These are phyloP conservation scores for Apocrypta bakeri DNA, from an alignment of 1,140 invertebrate genomes.

Conservation along the genomic window DNA sequence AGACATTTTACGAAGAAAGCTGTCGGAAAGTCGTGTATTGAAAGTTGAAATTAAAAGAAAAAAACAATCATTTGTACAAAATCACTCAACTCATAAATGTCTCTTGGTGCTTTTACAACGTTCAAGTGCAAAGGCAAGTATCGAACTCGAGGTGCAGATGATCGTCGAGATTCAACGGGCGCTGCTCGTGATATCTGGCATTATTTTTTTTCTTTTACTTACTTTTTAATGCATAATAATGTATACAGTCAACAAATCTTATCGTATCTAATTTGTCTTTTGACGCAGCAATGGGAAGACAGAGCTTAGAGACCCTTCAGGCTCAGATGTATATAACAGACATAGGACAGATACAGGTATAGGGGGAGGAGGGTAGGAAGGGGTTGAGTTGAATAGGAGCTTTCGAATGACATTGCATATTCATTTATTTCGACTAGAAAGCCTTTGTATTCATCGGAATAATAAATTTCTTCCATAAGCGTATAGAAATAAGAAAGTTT, in stretches of 20 bases:
- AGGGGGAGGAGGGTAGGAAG: not conserved
- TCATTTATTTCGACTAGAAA: slow-evolving; percentile 36
- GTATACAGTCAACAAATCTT: slow-evolving; percentile 73
- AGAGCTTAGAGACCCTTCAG: slow-evolving; percentile 71
- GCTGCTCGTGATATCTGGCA: slow-evolving; percentile 28
- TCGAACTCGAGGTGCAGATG: slow-evolving; percentile 45
- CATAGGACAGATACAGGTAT: slow-evolving; percentile 36
- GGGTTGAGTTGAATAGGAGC: too few species aligned
- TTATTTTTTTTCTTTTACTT: slow-evolving; percentile 32
- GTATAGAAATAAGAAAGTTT: not conserved
- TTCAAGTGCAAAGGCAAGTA: slow-evolving; percentile 49
- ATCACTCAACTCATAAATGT: not conserved
- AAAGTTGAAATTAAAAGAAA: not conserved
- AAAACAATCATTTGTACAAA: slow-evolving; percentile 39
- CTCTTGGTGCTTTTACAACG: slow-evolving; percentile 8
- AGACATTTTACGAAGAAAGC: not conserved
- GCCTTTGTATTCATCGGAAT: not conserved
- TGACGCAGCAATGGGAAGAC: slow-evolving; percentile 74
- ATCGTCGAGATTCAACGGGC: slow-evolving; percentile 38
- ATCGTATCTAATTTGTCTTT: slow-evolving; percentile 72
- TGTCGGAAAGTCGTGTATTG: not conserved
- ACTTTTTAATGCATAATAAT: slow-evolving; percentile 57
- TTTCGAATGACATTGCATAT: slow-evolving; percentile 15
- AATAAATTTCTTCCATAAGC: not conserved
- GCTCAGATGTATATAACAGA: slow-evolving; percentile 62